Percentiles rank a stretch among this genome's conserved stretches.
These are phyloP conservation scores for Gonioctena quinquepunctata DNA, from an alignment of 1,140 invertebrate genomes.

Conservation along the genomic window DNA sequence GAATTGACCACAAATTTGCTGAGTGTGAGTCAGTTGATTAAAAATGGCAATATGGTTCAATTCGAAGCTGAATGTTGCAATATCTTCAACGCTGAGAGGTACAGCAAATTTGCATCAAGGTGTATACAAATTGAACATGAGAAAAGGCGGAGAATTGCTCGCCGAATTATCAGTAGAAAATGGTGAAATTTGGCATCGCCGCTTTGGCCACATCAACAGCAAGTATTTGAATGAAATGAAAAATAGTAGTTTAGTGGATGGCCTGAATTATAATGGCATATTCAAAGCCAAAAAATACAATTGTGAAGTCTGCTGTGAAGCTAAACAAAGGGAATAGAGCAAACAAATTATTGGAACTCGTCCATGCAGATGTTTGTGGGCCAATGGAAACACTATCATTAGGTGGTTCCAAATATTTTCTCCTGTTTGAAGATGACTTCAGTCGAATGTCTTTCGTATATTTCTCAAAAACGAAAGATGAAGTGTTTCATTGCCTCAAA, in stretches of 20 bases:
- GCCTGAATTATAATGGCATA: constrained; percentile 3
- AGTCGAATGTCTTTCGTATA: constrained; percentile 22
- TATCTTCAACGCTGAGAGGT: constrained; percentile 13
- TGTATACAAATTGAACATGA: constrained; percentile 44
- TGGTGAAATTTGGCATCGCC: constrained; percentile 36
- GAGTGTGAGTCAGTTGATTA: constrained; percentile 37
- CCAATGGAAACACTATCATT: constrained; percentile 16
- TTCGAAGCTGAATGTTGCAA: constrained; percentile 32
- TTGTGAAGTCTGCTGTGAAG: constrained; percentile 47
- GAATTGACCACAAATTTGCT: constrained; percentile 38
- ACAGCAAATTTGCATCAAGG: constrained; percentile 27
- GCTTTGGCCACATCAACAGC: constrained; percentile 47
- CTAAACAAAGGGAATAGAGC: constrained; percentile 41
- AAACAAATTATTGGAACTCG: constrained; percentile 42
- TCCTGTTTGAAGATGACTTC: constrained; percentile 15
- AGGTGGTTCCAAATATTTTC: constrained; percentile 32
- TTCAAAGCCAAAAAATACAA: constrained; percentile 11
- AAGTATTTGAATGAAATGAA: constrained; percentile 24
- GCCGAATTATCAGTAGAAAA: too few species aligned
- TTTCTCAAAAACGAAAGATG: constrained; percentile 21
- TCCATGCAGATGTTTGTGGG: constrained; percentile 30
- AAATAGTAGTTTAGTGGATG: constrained; percentile 13
- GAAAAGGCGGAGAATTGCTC: too few species aligned
- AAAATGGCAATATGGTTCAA: constrained; percentile 27
- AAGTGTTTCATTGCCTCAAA: constrained; percentile 19